phyloP scores from a whole-genome alignment of 2,888 invertebrate species.

The Meganola albula region DNA sequence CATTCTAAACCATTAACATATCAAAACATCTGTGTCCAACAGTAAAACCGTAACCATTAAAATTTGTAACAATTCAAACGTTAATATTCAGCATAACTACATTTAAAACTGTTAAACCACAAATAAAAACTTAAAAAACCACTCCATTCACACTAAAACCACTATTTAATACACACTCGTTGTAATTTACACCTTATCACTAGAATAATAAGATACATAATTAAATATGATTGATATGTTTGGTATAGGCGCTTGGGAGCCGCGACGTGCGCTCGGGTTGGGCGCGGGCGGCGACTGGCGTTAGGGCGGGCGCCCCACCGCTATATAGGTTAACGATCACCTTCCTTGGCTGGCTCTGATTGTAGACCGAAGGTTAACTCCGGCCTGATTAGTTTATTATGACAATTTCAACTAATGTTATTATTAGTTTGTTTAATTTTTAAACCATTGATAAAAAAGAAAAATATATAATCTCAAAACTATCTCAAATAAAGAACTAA shows the following conservation, averaged over 20 bases:
- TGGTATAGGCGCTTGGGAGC: constrained; percentile 50
- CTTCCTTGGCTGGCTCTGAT: constrained; percentile 38
- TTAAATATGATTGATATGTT: constrained; percentile 59
- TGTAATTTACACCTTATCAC: constrained; percentile 34
- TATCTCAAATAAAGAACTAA: too few species aligned
- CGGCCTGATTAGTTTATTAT: not conserved
- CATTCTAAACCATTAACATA: too few species aligned
- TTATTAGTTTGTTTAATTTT: too few species aligned
- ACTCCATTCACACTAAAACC: constrained; percentile 13
- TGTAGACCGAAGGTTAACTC: constrained; percentile 26
- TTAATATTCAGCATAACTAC: too few species aligned
- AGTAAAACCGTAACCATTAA: too few species aligned
- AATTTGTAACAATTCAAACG: too few species aligned
- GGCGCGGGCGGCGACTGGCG: constrained; percentile 66
- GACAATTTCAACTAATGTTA: too few species aligned
- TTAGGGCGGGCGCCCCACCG: constrained; percentile 32
- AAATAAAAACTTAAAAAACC: not conserved
- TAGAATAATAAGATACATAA: constrained; percentile 30
- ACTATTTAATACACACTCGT: constrained; percentile 26
- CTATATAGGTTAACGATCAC: constrained; percentile 67
- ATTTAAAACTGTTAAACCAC: too few species aligned
- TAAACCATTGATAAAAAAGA: too few species aligned
- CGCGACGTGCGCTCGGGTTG: constrained; percentile 42
- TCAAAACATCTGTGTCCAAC: too few species aligned
- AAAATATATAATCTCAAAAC: too few species aligned